Evolutionary conservation across 2,797 vertebrate species (phyloP).

Genomic region (Dicrostonyx torquatus): DNA sequence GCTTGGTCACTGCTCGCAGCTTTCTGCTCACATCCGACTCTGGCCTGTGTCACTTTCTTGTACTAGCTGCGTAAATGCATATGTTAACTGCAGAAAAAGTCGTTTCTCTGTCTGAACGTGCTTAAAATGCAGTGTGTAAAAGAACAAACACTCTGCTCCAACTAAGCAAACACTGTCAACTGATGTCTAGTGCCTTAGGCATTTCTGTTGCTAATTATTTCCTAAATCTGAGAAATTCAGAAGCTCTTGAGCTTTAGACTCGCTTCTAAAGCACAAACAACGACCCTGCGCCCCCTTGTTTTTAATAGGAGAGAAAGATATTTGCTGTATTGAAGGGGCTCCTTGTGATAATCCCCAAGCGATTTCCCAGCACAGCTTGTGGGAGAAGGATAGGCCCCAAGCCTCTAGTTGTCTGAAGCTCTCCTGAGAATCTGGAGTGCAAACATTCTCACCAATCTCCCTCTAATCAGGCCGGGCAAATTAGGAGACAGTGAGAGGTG

Average conservation of each 20-base stretch:
- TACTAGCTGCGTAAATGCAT: neutral
- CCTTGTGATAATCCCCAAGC: neutral
- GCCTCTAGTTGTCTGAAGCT: neutral
- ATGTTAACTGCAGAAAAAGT: neutral
- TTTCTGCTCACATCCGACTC: neutral
- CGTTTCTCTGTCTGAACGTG: neutral
- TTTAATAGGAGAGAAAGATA: neutral
- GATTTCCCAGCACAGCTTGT: neutral
- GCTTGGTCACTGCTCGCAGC: neutral
- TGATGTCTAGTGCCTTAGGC: neutral
- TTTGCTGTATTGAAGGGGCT: neutral
- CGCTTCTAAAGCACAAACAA: neutral
- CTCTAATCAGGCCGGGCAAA: neutral
- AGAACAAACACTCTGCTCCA: neutral
- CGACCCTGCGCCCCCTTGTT: neutral
- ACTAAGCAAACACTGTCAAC: neutral
- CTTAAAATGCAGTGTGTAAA: slow-evolving; percentile 48
- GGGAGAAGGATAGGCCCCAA: neutral
- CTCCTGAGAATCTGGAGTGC: neutral
- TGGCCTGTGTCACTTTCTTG: neutral
- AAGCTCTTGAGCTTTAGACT: neutral
- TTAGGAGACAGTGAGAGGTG: neutral
- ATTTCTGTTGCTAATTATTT: slow-evolving; percentile 38
- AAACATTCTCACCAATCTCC: neutral
- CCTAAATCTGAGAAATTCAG: slow-evolving; percentile 20